Evolutionary conservation across 1,140 invertebrate genomes (phyloP).

Genomic region (Achatina immaculata): DNA sequence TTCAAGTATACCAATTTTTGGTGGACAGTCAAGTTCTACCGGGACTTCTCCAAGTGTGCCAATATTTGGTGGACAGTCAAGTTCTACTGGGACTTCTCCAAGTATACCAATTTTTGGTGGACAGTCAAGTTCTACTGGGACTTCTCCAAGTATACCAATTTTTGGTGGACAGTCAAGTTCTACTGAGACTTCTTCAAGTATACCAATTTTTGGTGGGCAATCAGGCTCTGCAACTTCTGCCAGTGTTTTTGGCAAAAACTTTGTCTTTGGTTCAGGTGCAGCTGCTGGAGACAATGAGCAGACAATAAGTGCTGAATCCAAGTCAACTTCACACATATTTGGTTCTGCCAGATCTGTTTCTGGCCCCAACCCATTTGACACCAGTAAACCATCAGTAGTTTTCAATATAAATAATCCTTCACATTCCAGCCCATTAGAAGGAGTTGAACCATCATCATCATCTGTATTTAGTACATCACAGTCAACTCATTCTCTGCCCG

Average conservation of each 20-base stretch:
- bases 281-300: neutral
- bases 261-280: neutral
- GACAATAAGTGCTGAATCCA: neutral
- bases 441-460: neutral
- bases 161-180: no score
- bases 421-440: no score
- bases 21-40: no score
- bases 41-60: no score
- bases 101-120: no score
- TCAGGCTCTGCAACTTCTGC: neutral
- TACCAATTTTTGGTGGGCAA: slow-evolving; percentile 18
- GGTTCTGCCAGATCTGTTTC: neutral
- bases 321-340: neutral
- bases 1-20: no score
- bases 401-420: neutral
- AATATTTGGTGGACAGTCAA: no score
- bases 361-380: neutral
- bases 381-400: neutral
- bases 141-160: no score
- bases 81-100: no score
- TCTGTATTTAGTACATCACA: neutral
- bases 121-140: no score
- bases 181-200: no score
- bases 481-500: neutral
- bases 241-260: slow-evolving; percentile 13